Percentiles rank a stretch among this genome's conserved stretches.
Conservation (phyloP, 2,113 vertebrate genomes). For the Lynx canadensis region DNA sequence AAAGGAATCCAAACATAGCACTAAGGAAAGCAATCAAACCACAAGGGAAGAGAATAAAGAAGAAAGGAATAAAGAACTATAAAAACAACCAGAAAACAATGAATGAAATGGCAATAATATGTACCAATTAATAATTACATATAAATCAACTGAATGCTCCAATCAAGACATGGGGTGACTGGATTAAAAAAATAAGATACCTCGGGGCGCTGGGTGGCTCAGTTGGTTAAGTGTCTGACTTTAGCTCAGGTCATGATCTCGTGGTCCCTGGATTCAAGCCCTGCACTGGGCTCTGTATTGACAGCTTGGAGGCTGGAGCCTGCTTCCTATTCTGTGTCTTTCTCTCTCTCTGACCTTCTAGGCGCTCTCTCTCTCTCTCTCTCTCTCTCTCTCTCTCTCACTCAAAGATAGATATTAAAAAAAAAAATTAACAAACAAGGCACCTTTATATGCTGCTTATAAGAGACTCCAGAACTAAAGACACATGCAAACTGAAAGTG, state of each 20-base stretch:
- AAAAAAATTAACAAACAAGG: background rate
- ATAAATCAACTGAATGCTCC: background rate
- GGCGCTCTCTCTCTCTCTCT: too few relatives aligned
- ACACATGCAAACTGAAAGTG: background rate
- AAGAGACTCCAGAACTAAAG: background rate
- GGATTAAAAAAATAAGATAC: background rate
- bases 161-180: background rate
- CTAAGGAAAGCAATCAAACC: background rate
- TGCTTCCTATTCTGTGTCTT: too few relatives aligned
- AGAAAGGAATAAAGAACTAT: background rate
- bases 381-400: too few relatives aligned
- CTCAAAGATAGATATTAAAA: too few relatives aligned
- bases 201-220: too few relatives aligned
- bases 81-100: background rate
- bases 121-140: background rate
- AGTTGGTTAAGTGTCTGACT: too few relatives aligned
- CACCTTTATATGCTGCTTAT: background rate
- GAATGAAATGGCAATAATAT: background rate
- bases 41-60: background rate
- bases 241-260: too few relatives aligned
- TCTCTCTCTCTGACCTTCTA: too few relatives aligned
- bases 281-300: too few relatives aligned
- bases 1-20: background rate
- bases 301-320: too few relatives aligned
- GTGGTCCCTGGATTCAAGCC: too few relatives aligned